Evolutionary conservation across 2,888 invertebrate genomes (phyloP).

Genomic region (Conops quadrifasciatus): DNA sequence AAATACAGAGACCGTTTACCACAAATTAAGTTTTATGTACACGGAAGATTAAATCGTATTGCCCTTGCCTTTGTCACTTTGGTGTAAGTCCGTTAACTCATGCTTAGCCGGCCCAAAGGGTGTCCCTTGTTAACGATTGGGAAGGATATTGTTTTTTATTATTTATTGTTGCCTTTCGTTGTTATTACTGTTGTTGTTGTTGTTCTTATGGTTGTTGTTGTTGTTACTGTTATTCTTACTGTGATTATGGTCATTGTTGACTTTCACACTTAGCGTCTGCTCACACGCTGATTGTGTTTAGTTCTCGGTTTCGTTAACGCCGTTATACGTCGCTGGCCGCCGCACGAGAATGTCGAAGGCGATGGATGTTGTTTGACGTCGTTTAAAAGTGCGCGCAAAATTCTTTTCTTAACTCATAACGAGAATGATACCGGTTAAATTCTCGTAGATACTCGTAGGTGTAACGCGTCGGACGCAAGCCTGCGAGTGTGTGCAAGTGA

Average conservation of each 20-base stretch:
- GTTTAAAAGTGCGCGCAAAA: constrained; percentile 46
- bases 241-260: neutral
- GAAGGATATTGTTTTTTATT: no score
- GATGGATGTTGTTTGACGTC: no score
- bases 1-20: no score
- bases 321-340: neutral
- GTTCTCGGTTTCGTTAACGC: constrained; percentile 1
- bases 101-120: no score
- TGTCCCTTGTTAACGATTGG: no score
- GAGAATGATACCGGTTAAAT: constrained; percentile 9
- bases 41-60: no score
- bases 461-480: constrained; percentile 13
- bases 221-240: neutral
- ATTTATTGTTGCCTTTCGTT: neutral
- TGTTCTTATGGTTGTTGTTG: neutral
- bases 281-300: neutral
- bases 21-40: no score
- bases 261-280: neutral
- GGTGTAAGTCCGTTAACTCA: no score
- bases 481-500: constrained; percentile 7
- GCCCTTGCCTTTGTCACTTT: no score
- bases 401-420: constrained; percentile 44
- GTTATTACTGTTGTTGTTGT: neutral
- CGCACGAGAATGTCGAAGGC: no score
- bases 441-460: constrained; percentile 18